Percentiles rank a stretch among this genome's conserved stretches.
Evolutionary conservation across 2,888 invertebrate genomes (phyloP).

Genomic region (Callinectes sapidus): DNA sequence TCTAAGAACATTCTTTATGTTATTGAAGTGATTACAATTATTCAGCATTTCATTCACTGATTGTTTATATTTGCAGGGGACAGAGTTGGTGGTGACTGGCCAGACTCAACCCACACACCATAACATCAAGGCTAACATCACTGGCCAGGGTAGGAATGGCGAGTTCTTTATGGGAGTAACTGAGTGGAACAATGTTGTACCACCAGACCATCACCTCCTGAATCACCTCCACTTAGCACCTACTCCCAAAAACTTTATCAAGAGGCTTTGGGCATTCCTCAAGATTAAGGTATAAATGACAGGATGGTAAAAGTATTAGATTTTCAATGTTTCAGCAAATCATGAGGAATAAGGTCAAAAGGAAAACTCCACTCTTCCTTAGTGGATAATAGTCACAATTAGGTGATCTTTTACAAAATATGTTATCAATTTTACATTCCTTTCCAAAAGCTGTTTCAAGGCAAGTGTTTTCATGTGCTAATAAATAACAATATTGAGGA

Average conservation of each 20-base stretch:
- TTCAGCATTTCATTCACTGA: neutral
- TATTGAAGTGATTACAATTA: neutral
- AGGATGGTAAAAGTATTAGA: neutral
- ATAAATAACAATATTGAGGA: too few species aligned
- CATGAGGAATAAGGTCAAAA: too few species aligned
- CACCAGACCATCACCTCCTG: constrained; percentile 70
- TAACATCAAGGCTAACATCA: constrained; percentile 70
- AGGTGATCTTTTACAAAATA: too few species aligned
- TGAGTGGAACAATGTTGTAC: constrained; percentile 68
- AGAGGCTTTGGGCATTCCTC: constrained; percentile 72
- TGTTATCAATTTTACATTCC: too few species aligned
- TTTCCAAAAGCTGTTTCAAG: too few species aligned
- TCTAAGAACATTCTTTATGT: neutral
- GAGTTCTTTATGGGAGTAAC: constrained; percentile 70
- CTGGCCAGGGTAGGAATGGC: constrained; percentile 71
- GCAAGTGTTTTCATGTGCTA: too few species aligned
- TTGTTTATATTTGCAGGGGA: constrained; percentile 55
- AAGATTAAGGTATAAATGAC: constrained; percentile 65
- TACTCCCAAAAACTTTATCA: constrained; percentile 70
- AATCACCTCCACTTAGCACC: constrained; percentile 71
- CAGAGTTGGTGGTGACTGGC: constrained; percentile 71
- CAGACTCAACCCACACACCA: constrained; percentile 49
- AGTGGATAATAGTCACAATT: too few species aligned
- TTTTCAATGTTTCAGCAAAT: too few species aligned
- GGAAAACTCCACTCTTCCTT: too few species aligned